Evolutionary conservation across 2,888 invertebrate genomes (phyloP).

Genomic region (Nemurella pictetii): DNA sequence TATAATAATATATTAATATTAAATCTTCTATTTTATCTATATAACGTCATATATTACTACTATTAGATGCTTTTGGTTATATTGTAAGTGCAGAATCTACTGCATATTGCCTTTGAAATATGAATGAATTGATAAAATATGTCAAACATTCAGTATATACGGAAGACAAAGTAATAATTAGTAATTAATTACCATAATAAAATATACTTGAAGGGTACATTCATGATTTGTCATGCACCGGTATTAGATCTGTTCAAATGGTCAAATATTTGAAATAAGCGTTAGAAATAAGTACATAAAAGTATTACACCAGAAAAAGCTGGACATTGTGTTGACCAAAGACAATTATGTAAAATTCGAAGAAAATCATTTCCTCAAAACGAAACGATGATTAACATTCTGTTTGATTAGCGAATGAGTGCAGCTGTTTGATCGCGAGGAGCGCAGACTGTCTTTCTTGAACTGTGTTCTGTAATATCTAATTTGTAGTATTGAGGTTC

Average conservation of each 20-base stretch:
- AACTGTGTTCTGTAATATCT: background rate
- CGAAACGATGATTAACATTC: background rate
- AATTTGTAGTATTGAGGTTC: slow-evolving; percentile 27
- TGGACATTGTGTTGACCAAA: background rate
- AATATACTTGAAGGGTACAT: slow-evolving; percentile 6
- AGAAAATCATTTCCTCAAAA: background rate
- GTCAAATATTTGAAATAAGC: background rate
- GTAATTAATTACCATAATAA: slow-evolving; percentile 20
- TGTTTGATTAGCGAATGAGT: background rate
- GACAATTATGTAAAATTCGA: background rate
- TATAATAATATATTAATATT: background rate
- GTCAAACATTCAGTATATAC: slow-evolving; percentile 26
- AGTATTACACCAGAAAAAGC: background rate
- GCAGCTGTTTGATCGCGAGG: background rate
- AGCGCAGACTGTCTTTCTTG: background rate
- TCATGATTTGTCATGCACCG: background rate
- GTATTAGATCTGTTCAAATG: slow-evolving; percentile 1
- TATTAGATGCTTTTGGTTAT: slow-evolving; percentile 1
- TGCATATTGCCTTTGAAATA: slow-evolving; percentile 29
- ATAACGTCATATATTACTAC: slow-evolving; percentile 9
- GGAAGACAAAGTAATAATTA: slow-evolving; percentile 32
- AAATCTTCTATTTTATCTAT: slow-evolving; percentile 2
- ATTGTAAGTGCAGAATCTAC: slow-evolving; percentile 16
- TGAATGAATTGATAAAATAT: slow-evolving; percentile 30
- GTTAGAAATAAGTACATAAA: background rate